A percentile compares a stretch with the other conserved stretches of the same genome.
These are phyloP conservation scores for Oreohelix idahoensis DNA, from an alignment of 1,140 invertebrate genomes.

Conservation along the genomic window DNA sequence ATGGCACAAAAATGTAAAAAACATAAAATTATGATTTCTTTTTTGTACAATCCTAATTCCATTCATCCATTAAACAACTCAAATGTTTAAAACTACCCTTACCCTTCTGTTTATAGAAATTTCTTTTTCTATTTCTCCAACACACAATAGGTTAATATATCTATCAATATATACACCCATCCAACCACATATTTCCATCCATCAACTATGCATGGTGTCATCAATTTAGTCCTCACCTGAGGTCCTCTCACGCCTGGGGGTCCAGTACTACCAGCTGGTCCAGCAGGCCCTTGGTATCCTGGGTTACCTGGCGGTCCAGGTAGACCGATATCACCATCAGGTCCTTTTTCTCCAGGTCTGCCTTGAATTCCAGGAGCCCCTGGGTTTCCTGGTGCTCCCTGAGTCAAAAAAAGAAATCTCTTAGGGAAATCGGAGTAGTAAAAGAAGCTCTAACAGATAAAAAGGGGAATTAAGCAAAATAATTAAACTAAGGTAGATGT, in stretches of 20 bases:
- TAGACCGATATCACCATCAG: conserved; percentile 53
- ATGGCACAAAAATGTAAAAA: too few species aligned
- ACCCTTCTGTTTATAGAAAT: too few species aligned
- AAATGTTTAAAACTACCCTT: too few species aligned
- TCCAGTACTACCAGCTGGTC: conserved; percentile 54
- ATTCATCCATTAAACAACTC: too few species aligned
- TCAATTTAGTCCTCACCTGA: conserved; percentile 45
- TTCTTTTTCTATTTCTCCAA: too few species aligned
- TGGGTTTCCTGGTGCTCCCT: conserved; percentile 58
- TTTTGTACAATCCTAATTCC: too few species aligned
- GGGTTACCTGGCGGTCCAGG: conserved; percentile 59
- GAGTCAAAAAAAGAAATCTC: background rate
- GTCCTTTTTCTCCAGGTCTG: conserved; percentile 71
- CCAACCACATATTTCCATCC: too few species aligned
- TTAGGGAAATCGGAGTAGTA: too few species aligned
- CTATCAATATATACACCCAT: too few species aligned
- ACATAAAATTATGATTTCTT: too few species aligned
- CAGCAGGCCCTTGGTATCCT: conserved; percentile 61
- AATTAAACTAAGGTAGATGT: background rate
- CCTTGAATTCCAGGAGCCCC: conserved; percentile 61
- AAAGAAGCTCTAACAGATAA: too few species aligned
- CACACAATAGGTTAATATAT: too few species aligned
- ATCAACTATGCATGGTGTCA: background rate
- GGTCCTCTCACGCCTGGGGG: conserved; percentile 58
- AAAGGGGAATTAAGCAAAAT: background rate